phyloP scores from a whole-genome alignment of 2,888 invertebrate species.

The Drosophila quinaria region DNA sequence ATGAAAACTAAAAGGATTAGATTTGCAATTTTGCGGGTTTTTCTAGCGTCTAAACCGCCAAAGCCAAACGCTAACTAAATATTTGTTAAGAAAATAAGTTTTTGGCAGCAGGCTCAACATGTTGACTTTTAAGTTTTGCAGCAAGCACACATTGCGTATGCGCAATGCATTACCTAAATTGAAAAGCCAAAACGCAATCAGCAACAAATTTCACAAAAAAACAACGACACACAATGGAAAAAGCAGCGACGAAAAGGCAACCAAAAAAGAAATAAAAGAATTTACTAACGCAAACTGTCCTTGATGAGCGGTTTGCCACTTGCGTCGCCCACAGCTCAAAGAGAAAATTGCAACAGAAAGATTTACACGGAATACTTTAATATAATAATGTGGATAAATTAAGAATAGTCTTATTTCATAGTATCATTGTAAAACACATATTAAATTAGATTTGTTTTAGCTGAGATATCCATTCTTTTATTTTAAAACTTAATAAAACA shows the following conservation, averaged over 20 bases:
- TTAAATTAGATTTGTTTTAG: neutral
- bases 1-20: slow-evolving; percentile 64
- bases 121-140: slow-evolving; percentile 48
- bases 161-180: slow-evolving; percentile 64
- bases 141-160: slow-evolving; percentile 55
- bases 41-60: slow-evolving; percentile 25
- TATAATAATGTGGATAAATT: no score
- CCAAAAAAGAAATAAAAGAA: slow-evolving; percentile 17
- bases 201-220: slow-evolving; percentile 37
- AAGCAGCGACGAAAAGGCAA: neutral
- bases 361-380: no score
- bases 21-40: slow-evolving; percentile 45
- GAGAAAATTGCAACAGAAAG: slow-evolving; percentile 1
- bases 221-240: slow-evolving; percentile 29
- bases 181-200: slow-evolving; percentile 56
- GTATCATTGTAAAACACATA: neutral
- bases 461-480: neutral
- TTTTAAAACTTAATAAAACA: neutral
- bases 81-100: slow-evolving; percentile 66
- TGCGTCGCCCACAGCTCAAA: neutral
- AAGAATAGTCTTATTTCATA: neutral
- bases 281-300: slow-evolving; percentile 46
- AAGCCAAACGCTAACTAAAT: slow-evolving; percentile 53
- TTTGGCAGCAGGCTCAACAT: slow-evolving; percentile 33
- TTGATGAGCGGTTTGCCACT: slow-evolving; percentile 63